These are phyloP conservation scores for Bombus haemorrhoidalis DNA, from an alignment of 1,140 invertebrate species.

Conservation along the genomic window DNA sequence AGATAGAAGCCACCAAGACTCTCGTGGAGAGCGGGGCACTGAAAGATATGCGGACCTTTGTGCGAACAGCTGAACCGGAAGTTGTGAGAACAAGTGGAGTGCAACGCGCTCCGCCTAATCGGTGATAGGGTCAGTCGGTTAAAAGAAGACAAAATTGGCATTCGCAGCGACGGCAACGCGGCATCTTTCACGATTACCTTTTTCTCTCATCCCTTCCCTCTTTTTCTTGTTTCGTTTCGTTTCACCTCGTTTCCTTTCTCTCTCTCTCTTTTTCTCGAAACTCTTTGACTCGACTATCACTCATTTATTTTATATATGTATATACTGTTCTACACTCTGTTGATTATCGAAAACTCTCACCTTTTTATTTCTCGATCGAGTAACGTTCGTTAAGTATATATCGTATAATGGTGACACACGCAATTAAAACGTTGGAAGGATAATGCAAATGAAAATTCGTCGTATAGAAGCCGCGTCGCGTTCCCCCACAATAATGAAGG, in stretches of 20 bases:
- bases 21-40: constrained; percentile 40
- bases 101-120: constrained; percentile 65
- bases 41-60: constrained; percentile 69
- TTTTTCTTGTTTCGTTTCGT: background rate
- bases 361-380: background rate
- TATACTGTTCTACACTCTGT: background rate
- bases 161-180: constrained; percentile 30
- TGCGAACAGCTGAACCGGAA: constrained; percentile 68
- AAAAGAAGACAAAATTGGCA: constrained; percentile 29
- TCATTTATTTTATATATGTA: background rate
- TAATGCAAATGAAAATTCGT: constrained; percentile 29
- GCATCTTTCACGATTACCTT: constrained; percentile 29
- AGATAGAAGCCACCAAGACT: constrained; percentile 38
- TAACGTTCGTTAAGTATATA: background rate
- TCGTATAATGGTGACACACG: background rate
- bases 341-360: background rate
- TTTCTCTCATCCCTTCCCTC: background rate
- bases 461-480: constrained; percentile 39
- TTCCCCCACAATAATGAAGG: constrained; percentile 23
- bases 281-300: background rate
- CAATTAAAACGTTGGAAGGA: constrained; percentile 9
- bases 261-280: background rate
- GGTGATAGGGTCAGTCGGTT: constrained; percentile 62
- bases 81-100: constrained; percentile 61
- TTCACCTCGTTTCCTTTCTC: background rate